Conservation (phyloP, 2,113 vertebrate genomes). For the Pao palembangensis region DNA sequence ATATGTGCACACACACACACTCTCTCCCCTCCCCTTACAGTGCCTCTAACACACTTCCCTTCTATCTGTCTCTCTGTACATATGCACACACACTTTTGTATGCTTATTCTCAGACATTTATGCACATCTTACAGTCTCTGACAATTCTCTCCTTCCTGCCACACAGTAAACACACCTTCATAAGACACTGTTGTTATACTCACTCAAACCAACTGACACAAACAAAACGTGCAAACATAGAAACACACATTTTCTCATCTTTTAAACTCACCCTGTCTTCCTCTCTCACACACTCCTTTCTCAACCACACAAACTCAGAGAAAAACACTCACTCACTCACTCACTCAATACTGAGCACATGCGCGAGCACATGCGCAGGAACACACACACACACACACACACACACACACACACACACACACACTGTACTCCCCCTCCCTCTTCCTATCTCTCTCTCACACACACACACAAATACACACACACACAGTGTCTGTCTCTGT, state of each 20-base stretch:
- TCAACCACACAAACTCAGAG: slow-evolving; percentile 11
- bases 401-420: slow-evolving; percentile 69
- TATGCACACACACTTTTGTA: slow-evolving; percentile 42
- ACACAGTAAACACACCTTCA: slow-evolving; percentile 63
- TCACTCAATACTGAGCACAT: slow-evolving; percentile 17
- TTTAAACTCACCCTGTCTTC: slow-evolving; percentile 47
- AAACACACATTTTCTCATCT: slow-evolving; percentile 16
- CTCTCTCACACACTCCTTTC: slow-evolving; percentile 15
- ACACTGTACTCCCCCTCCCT: slow-evolving; percentile 62
- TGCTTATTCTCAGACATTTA: slow-evolving; percentile 38
- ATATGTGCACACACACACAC: slow-evolving; percentile 54
- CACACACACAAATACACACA: slow-evolving; percentile 47
- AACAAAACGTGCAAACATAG: slow-evolving; percentile 21
- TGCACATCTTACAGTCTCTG: slow-evolving; percentile 55
- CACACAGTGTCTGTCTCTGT: slow-evolving; percentile 51
- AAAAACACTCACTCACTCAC: slow-evolving; percentile 15
- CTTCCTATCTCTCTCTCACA: slow-evolving; percentile 17
- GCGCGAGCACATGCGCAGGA: neutral
- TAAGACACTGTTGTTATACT: slow-evolving; percentile 21
- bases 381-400: slow-evolving; percentile 60
- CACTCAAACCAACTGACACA: slow-evolving; percentile 29
- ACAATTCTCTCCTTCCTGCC: slow-evolving; percentile 28
- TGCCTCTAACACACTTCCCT: slow-evolving; percentile 67
- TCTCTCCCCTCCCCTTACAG: slow-evolving; percentile 63
- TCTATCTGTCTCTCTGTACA: slow-evolving; percentile 53